Base-by-base conservation (phyloP, 1,140 invertebrate species). In the Streblospio benedicti region DNA sequence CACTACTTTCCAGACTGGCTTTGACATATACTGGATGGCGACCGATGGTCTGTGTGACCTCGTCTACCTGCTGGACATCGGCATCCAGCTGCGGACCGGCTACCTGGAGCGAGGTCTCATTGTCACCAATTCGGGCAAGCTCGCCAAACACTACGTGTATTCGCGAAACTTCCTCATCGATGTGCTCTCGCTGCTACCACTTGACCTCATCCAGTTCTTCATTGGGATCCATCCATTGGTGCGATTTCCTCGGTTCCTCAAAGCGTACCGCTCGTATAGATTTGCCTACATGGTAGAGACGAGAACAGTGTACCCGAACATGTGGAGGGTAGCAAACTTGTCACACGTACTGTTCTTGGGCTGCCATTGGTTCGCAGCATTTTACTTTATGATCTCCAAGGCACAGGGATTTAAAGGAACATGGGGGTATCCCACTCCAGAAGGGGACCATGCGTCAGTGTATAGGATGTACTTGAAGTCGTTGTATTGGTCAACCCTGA, bases 221-320 rank as follows among this genome's bases (percentile, higher is more conserved):
- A 59, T 53, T n/a, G 74, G 74, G 0, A 61, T 72, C 38, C 70
- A 76, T 49, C 75, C 77, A 5, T 69, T 79, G 55, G n/a, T 77
- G 5, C 61, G 79, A 31, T 83, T 82, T 57, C 79, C 79, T 25
- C 64, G 81, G 31, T 81, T 83, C 68, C 60, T 82, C 5, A 83
- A 91, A 84, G 84, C 92, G 45, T 95, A 96, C 76, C 83, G 93
- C 61, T 87, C 90, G 53, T 88, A 93, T 69, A 85, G 88, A 76
- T 95, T 93, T 77, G 91, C 95, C 76, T 94, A 96, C 77, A 93
- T 96, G 82, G 90, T 94, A 59, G 93, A 96, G 76, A 94, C 91
- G 20, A 80, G 92, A 61, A 95, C 92, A 0, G 87, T 94, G 33
- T 96, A 92, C 78, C 93, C 93, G 3, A 97, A 97, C 79, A 83